Conservation (phyloP, 2,113 vertebrate genomes). For the Helogale parvula region DNA sequence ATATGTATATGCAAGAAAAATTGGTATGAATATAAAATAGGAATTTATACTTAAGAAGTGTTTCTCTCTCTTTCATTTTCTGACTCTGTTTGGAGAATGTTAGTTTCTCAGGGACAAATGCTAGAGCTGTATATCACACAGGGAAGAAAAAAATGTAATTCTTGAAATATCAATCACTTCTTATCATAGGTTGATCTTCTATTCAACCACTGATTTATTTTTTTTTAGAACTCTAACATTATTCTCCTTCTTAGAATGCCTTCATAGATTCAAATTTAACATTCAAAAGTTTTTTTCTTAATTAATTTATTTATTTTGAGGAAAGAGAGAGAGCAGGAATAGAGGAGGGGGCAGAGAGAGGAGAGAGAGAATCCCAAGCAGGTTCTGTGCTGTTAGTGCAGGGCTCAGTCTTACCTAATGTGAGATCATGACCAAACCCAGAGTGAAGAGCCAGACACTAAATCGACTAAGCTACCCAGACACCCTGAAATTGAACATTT, state of each 20-base stretch:
- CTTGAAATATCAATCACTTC: neutral
- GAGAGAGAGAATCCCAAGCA: too few relatives aligned
- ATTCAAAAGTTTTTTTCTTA: neutral
- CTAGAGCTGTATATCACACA: neutral
- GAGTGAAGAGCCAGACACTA: too few relatives aligned
- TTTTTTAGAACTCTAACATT: neutral
- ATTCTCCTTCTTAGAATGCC: neutral
- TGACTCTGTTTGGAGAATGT: neutral
- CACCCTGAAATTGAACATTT: neutral
- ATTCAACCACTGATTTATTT: neutral
- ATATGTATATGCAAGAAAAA: neutral
- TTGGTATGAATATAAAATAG: neutral
- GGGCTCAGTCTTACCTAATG: too few relatives aligned
- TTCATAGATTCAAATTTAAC: neutral
- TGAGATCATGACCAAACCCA: too few relatives aligned
- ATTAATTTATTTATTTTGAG: too few relatives aligned
- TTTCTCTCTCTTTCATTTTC: neutral
- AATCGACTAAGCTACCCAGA: too few relatives aligned
- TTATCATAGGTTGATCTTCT: neutral
- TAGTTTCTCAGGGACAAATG: neutral
- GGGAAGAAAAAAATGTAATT: neutral
- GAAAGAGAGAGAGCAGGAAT: too few relatives aligned
- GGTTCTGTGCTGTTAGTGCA: too few relatives aligned
- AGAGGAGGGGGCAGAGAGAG: too few relatives aligned
- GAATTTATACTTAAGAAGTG: neutral